A percentile compares a stretch with the other conserved stretches of the same genome.
Evolutionary conservation across 2,888 invertebrate species (phyloP).

Genomic region (Stratiomys singularior): DNA sequence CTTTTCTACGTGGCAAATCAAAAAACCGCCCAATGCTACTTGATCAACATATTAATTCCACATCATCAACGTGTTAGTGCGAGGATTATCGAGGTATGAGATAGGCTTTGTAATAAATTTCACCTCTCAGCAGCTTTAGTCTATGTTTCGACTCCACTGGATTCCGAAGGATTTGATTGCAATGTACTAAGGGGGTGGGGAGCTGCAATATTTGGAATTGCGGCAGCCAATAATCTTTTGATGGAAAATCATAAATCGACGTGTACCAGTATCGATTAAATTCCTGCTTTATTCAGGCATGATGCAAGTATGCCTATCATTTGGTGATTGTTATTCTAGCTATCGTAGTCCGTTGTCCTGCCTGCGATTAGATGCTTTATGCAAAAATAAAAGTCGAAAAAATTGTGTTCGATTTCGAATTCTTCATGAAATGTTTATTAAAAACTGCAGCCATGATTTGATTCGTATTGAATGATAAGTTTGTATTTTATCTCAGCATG

Average conservation of each 20-base stretch:
- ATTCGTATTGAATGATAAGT: too few species aligned
- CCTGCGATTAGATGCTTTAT: too few species aligned
- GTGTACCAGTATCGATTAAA: neutral
- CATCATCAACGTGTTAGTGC: neutral
- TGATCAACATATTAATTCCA: conserved; percentile 12
- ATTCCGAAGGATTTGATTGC: neutral
- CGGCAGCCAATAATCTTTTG: neutral
- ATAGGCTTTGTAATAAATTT: conserved; percentile 12
- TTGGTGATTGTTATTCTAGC: too few species aligned
- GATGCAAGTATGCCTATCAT: neutral
- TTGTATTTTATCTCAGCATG: too few species aligned
- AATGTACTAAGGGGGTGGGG: neutral
- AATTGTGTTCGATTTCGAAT: too few species aligned
- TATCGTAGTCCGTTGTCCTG: too few species aligned
- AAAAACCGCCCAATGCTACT: neutral
- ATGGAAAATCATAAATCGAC: conserved; percentile 8
- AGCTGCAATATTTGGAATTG: neutral
- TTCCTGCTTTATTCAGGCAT: neutral
- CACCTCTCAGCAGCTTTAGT: neutral
- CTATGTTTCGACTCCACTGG: neutral
- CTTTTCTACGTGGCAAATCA: neutral
- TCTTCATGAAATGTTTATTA: too few species aligned
- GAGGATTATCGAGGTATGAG: neutral
- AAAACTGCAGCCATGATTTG: too few species aligned
- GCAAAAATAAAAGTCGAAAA: too few species aligned